Evolutionary conservation across 2,113 vertebrate genomes (phyloP).

Genomic region (Sphyrna mokarran): DNA sequence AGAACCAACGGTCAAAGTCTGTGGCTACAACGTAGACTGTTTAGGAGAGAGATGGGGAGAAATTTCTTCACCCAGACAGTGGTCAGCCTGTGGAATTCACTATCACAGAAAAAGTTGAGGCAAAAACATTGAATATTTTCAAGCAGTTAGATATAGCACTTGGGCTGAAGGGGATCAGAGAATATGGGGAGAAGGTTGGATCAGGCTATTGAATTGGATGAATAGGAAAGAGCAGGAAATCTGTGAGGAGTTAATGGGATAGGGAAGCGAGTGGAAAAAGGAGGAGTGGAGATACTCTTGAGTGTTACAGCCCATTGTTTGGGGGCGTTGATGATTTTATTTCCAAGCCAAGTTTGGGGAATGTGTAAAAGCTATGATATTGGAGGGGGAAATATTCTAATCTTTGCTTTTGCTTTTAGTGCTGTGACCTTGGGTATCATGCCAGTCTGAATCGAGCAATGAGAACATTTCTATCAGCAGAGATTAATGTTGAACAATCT

Average conservation of each 20-base stretch:
- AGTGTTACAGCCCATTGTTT: background rate
- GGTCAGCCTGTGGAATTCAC: too few species aligned
- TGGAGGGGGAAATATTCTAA: background rate
- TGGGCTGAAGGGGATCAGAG: too few species aligned
- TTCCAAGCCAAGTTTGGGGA: background rate
- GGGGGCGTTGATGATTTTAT: background rate
- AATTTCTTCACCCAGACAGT: too few species aligned
- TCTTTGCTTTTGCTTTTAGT: conserved; percentile 56
- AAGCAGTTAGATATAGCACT: too few species aligned
- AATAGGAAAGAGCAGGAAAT: background rate
- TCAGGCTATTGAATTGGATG: too few species aligned
- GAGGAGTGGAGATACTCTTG: background rate
- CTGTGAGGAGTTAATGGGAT: background rate
- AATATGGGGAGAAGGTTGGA: too few species aligned
- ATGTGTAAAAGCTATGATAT: background rate
- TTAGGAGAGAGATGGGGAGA: too few species aligned
- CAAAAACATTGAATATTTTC: too few species aligned
- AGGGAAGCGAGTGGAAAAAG: background rate
- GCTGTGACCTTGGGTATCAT: conserved; percentile 95
- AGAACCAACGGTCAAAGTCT: too few species aligned
- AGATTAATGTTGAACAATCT: conserved; percentile 87
- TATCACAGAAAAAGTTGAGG: too few species aligned
- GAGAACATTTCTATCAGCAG: conserved; percentile 90
- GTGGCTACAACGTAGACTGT: too few species aligned
- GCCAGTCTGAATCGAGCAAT: conserved; percentile 88